These are phyloP conservation scores for Emydura subglobosa DNA, from an alignment of 2,113 vertebrate genomes.

Conservation along the genomic window DNA sequence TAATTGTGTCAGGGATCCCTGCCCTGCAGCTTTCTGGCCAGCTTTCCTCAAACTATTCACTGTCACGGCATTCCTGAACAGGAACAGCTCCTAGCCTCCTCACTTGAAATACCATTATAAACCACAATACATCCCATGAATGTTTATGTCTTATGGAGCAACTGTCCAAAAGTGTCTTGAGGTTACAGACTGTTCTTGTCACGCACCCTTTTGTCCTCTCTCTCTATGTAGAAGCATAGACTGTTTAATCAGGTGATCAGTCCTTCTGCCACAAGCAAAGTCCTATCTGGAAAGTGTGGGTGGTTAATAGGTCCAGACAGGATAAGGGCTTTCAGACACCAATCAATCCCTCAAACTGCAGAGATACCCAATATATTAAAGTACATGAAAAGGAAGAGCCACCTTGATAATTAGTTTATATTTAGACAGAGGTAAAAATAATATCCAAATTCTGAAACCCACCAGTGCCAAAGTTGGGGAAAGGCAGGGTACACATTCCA, in stretches of 20 bases:
- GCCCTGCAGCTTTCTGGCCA: conserved; percentile 30
- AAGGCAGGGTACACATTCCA: accelerated
- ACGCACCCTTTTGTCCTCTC: not conserved
- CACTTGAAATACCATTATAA: conserved; percentile 45
- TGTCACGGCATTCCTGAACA: conserved; percentile 8
- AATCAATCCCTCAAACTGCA: not conserved
- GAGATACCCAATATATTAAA: not conserved
- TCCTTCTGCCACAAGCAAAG: not conserved
- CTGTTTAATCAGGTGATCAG: conserved; percentile 18
- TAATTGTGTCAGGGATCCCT: conserved; percentile 44
- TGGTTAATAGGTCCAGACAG: not conserved
- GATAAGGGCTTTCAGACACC: not conserved
- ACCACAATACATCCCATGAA: conserved; percentile 43
- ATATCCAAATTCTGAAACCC: not conserved
- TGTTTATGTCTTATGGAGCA: not conserved
- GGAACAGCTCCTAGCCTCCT: not conserved
- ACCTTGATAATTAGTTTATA: not conserved
- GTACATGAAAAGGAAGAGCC: not conserved
- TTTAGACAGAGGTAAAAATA: not conserved
- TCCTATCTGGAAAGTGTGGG: not conserved
- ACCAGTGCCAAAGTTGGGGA: not conserved
- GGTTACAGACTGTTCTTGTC: not conserved
- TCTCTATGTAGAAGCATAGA: not conserved
- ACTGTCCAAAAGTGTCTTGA: not conserved
- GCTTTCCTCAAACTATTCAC: conserved; percentile 18